Conservation (phyloP, 2,888 invertebrate genomes). For the Drosophila tanythrix region DNA sequence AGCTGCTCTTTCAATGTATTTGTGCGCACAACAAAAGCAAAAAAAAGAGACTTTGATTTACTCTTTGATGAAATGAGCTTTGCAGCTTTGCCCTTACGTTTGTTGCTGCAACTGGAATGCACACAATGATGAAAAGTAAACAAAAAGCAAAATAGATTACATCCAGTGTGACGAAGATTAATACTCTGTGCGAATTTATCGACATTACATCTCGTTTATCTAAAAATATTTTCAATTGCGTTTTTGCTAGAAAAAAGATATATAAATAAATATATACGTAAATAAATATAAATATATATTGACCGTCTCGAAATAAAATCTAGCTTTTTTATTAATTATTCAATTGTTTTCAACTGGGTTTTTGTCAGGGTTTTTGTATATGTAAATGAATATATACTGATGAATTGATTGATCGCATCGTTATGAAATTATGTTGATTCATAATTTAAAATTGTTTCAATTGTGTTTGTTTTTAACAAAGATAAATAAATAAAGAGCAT, state of each 20-base stretch:
- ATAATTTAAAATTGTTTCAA: background rate
- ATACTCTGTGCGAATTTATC: background rate
- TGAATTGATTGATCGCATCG: background rate
- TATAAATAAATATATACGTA: background rate
- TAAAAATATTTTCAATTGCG: background rate
- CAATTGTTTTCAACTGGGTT: background rate
- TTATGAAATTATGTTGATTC: background rate
- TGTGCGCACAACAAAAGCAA: conserved; percentile 7
- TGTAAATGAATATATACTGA: background rate
- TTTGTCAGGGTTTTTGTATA: too few relatives aligned
- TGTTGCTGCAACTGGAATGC: conserved; percentile 8
- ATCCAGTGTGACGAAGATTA: background rate
- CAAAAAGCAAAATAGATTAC: background rate
- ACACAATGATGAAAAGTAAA: conserved; percentile 17
- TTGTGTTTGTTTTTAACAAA: background rate
- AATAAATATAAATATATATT: too few relatives aligned
- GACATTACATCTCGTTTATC: background rate
- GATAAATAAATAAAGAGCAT: conserved; percentile 4
- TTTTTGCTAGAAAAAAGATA: background rate
- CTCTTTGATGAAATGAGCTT: conserved; percentile 36
- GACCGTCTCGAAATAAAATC: background rate
- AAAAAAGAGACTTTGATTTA: conserved; percentile 38
- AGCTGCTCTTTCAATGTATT: conserved; percentile 37
- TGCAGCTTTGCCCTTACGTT: conserved; percentile 17
- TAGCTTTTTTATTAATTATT: background rate